These are phyloP conservation scores for Bombus confusus DNA, from an alignment of 1,140 invertebrate genomes.

Conservation along the genomic window DNA sequence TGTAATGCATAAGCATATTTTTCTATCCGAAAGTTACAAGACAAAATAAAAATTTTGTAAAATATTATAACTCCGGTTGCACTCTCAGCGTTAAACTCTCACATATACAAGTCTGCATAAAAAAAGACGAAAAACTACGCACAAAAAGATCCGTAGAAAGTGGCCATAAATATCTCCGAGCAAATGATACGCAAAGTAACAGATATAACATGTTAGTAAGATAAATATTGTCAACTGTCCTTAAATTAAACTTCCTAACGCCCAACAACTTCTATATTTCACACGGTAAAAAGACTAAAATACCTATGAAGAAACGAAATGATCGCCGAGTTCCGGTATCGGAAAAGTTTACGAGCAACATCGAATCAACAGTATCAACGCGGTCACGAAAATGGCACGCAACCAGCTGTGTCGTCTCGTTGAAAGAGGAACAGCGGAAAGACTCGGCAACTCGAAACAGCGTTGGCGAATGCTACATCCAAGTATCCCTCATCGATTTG, in stretches of 20 bases:
- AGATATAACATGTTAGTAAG: too few relatives aligned
- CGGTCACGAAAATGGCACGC: not conserved
- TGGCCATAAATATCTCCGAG: not conserved
- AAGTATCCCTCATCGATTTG: slow-evolving; percentile 25
- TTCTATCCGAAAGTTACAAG: too few relatives aligned
- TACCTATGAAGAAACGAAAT: not conserved
- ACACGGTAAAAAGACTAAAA: not conserved
- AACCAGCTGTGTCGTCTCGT: not conserved
- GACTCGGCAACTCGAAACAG: too few relatives aligned
- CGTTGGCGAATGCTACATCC: not conserved
- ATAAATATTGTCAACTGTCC: not conserved
- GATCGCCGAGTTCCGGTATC: not conserved
- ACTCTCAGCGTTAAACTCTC: not conserved
- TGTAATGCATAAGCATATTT: too few relatives aligned
- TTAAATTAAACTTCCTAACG: not conserved
- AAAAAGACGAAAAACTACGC: too few relatives aligned
- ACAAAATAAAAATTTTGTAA: too few relatives aligned
- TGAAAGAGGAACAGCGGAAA: slow-evolving; percentile 12
- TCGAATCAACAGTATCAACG: not conserved
- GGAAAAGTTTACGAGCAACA: not conserved
- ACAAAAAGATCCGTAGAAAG: not conserved
- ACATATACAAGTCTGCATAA: too few relatives aligned
- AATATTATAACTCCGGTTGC: too few relatives aligned
- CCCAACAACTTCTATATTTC: not conserved
- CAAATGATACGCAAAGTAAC: not conserved